These are phyloP conservation scores for Rattus rattus DNA, from an alignment of 2,113 vertebrate genomes.

Conservation along the genomic window DNA sequence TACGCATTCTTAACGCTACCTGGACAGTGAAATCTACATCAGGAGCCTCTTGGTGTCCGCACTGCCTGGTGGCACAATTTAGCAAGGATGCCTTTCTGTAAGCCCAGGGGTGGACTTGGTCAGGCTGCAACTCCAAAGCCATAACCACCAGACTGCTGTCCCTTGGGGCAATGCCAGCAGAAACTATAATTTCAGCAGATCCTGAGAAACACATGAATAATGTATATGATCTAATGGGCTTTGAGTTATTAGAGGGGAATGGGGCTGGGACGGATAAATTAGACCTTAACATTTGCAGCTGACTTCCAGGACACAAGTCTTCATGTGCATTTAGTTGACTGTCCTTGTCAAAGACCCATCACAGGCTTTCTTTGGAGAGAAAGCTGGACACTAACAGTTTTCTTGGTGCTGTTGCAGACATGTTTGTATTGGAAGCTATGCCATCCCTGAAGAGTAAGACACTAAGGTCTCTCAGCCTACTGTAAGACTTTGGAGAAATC, in stretches of 20 bases:
- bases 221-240: neutral
- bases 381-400: neutral
- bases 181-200: slow-evolving; percentile 27
- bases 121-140: neutral
- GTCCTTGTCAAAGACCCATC: neutral
- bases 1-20: neutral
- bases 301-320: neutral
- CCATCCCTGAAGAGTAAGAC: neutral
- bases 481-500: slow-evolving; percentile 18
- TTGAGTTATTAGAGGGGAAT: neutral
- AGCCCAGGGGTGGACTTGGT: neutral
- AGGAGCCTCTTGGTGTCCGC: no score
- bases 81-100: neutral
- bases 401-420: neutral
- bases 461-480: neutral
- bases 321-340: neutral
- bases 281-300: neutral
- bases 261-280: neutral
- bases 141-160: neutral
- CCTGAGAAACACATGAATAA: slow-evolving; percentile 9
- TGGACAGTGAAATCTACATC: neutral
- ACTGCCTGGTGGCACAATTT: neutral
- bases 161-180: neutral
- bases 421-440: neutral
- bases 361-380: neutral